Percentiles rank a stretch among this genome's conserved stretches.
Evolutionary conservation across 2,797 vertebrate genomes (phyloP).

Genomic region (Acrossocheilus wenchowensis): DNA sequence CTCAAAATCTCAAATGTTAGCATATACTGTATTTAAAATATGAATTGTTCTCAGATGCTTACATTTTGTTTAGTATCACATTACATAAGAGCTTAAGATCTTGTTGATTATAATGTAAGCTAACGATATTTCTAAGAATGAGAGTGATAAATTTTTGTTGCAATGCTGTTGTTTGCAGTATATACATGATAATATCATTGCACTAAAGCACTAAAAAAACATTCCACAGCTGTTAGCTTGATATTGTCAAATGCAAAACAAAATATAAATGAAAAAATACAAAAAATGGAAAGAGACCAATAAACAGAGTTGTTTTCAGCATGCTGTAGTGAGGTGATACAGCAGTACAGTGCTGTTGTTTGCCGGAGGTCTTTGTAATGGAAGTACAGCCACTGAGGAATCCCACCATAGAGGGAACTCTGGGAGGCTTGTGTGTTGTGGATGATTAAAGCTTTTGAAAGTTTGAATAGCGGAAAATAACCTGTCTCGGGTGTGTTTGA

Average conservation of each 20-base stretch:
- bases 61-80: neutral
- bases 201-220: neutral
- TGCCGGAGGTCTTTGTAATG: constrained; percentile 9
- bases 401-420: constrained; percentile 36
- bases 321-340: neutral
- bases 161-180: neutral
- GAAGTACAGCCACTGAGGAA: neutral
- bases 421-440: neutral
- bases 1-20: neutral
- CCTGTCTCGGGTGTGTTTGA: constrained; percentile 17
- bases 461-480: constrained; percentile 21
- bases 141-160: neutral
- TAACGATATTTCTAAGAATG: neutral
- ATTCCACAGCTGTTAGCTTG: neutral
- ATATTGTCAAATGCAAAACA: neutral
- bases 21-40: neutral
- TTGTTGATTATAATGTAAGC: neutral
- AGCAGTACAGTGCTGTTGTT: neutral
- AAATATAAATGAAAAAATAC: neutral
- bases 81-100: neutral
- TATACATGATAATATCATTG: neutral
- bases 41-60: neutral
- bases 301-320: neutral
- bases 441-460: constrained; percentile 25
- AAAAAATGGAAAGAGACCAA: neutral